Base-by-base conservation (phyloP, 2,888 invertebrate species). In the Clivina fossor region DNA sequence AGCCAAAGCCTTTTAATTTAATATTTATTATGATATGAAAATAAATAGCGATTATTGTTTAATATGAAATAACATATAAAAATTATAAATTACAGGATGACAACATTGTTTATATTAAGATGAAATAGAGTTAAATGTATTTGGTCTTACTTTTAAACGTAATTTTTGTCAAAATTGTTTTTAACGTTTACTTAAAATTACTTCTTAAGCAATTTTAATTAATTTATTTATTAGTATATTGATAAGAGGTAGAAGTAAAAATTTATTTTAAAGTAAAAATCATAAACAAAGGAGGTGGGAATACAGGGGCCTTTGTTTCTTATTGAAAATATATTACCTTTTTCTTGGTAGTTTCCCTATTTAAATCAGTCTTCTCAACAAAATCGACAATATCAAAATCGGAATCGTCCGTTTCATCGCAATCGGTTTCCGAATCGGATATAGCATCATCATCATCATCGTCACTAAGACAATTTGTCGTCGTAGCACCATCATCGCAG, bases 401-500 rank as follows among this genome's bases (percentile, higher is more conserved):
- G 2, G 35, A 47, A 9, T 51, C 53, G 9, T 50, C 56, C 4
- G 58, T 57, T 7, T 57, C 59, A 51, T 53, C 54, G 30, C 47
- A 60, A 30, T 58, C 57, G 3, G 48, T 60, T 35, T 64, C 63
- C 22, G 56, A 58, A 46, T 68, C 66, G 1, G 63, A 61, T 11
- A 48, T 61, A 38, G 60, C 58, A 40, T 66, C 66, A 51, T 56
- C 35, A n/a, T 47, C 44, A 1, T 55, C 55, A 49, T 57, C 58
- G 40, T 59, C 57, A 19, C 44, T 58, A 16, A 56, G 48, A 24
- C 47, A 43, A 24, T 59, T 54, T 4, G 44, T 47, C 16, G 53
- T n/a, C n/a, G n/a, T n/a, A n/a, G n/a, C n/a, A n/a, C n/a, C 58
- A 40, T 58, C 59, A 16, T 57, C 59, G 20, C 79, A 79, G 61